Evolutionary conservation across 2,113 vertebrate species (phyloP), one percentile per base, ranked within the genome.

Genomic region (Peromyscus polionotus): DNA sequence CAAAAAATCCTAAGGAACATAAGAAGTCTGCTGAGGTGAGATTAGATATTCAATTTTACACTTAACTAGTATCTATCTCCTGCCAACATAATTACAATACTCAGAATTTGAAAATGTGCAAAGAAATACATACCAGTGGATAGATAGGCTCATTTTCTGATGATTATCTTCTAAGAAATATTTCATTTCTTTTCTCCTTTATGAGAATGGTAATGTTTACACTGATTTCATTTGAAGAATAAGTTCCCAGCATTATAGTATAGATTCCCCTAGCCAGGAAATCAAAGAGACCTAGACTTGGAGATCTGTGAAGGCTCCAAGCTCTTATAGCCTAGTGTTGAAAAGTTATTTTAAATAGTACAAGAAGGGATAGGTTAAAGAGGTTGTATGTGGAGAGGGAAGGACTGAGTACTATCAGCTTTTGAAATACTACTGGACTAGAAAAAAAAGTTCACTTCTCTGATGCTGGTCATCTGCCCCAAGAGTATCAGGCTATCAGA

Each of bases 11-110:
- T 98, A 99, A 99, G 96, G 98, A 99, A 97, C 99, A 98, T 70
- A 99, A 99, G 99, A 99, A 99, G 98, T 99, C 99, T 90, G 99
- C 99, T 95, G 99, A 99, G 99, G 99, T 99, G 97, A 97, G 98
- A 98, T 96, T 80, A 80, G 22, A 90, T 94, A 85, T 90, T 98
- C 95, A 88, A 63, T 95, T 90, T 95, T 95, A 84, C 67, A 95
- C 79, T 84, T 80, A 80, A 92, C n/a, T 51, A 88, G 16, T 87
- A 88, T 31, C 33, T 95, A 19, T 61, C 54, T 96, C 61, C 48
- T 97, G 42, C 72, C 57, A 92, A 24, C 20, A 73, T 96, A 84
- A 7, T n/a, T 93, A 83, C 1, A 97, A 87, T 95, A 94, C 26
- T 39, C 48, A 91, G 45, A 91, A 95, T 84, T 79, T 96, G 42